Evolutionary conservation across 2,113 vertebrate species (phyloP), one percentile per base, ranked within the genome.

Genomic region (Lethenteron camtschaticum): DNA sequence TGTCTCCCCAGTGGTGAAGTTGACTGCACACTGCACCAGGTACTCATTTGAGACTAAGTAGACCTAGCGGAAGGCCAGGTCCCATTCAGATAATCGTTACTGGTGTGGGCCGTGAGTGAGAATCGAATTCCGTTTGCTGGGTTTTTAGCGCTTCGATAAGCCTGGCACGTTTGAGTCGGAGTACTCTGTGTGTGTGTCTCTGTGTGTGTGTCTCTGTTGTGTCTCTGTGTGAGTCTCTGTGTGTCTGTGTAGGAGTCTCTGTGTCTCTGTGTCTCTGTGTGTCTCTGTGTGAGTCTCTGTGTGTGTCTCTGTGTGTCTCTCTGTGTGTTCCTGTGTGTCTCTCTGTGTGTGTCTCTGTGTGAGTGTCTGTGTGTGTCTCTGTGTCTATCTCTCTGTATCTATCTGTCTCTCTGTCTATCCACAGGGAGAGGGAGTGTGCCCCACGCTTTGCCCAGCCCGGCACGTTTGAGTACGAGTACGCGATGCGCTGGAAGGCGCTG

Each of bases 401-500:
- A 18, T 70, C 57, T 24, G 56, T 63, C 13, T 11, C n/a, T 13
- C 13, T 41, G 24, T 57, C 68, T 66, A 10, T 20, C 18, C 73
- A 71, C 78, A 96, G 90, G 79, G 89, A 96, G 79, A 82, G 90
- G 75, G 88, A 89, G 75, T 85, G 89, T 72, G 82, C 78, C 2
- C 90, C 94, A 24, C 86, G 83, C 63, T 99, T 96, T 77, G 91
- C 90, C 75, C 88, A 96, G 63, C 94, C 94, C 11, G 94, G 94
- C 12, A 99, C 92, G 1, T 96, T 99, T 82, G 94, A 99, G 77
- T 99, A 96, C 81, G 94, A 99, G 73, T 99, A 89, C 75, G 85
- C 92, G 11, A 95, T 87, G 69, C 86, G 94, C 71, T 99, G 94
- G 94, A 96, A 91, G 77, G 94, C 92, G 71, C 86, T 99, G 57